phyloP scores from a whole-genome alignment of 2,113 vertebrate species.

The Sitta europaea region DNA sequence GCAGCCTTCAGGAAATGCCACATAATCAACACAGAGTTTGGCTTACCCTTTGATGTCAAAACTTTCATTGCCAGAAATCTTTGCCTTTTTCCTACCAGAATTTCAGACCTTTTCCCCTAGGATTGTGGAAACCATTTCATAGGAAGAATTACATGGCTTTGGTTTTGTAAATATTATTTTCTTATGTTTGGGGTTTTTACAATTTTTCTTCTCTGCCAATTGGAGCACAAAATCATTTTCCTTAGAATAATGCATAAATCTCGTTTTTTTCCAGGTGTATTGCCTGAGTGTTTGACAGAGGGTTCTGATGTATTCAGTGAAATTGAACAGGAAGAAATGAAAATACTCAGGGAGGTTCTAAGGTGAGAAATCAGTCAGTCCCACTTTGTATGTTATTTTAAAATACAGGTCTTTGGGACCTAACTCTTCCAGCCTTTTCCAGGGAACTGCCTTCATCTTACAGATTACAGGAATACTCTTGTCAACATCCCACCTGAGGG shows the following conservation, averaged over 20 bases:
- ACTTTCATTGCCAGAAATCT: not conserved
- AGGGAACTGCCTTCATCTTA: not conserved
- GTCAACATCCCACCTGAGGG: not conserved
- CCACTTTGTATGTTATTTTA: not conserved
- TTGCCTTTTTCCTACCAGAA: not conserved
- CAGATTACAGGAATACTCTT: not conserved
- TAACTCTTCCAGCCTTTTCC: not conserved
- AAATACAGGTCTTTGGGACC: not conserved
- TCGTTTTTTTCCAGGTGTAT: conserved; percentile 74
- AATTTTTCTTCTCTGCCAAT: not conserved
- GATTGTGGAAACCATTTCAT: not conserved
- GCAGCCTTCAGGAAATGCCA: not conserved
- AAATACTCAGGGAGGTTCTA: conserved; percentile 91
- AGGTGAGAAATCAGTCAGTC: conserved; percentile 69
- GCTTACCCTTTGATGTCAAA: not conserved
- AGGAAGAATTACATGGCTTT: not conserved
- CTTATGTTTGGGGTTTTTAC: not conserved
- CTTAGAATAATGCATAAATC: not conserved
- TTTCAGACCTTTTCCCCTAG: not conserved
- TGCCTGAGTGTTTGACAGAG: conserved; percentile 93
- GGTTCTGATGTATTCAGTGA: conserved; percentile 89
- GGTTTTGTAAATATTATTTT: not conserved
- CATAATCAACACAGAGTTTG: not conserved
- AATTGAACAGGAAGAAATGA: conserved; percentile 92
- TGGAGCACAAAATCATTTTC: not conserved